Percentiles rank a stretch among this genome's conserved stretches.
These are phyloP conservation scores for Drosophila bipectinata DNA, from an alignment of 1,140 invertebrate genomes.

Conservation along the genomic window DNA sequence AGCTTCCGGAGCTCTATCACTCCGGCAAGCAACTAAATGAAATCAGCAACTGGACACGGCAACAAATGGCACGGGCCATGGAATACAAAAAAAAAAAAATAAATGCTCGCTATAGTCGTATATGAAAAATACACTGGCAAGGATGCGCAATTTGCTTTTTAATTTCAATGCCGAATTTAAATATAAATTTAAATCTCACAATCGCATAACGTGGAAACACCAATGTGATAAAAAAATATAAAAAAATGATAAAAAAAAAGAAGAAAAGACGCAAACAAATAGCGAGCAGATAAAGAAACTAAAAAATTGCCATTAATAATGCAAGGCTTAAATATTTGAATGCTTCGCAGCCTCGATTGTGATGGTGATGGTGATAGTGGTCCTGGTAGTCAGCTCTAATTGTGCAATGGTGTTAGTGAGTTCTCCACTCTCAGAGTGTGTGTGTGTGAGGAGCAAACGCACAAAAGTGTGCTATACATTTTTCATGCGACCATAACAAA, in stretches of 20 bases:
- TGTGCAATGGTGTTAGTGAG: conserved; percentile 39
- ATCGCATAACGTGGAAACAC: conserved; percentile 14
- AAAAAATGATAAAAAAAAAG: background rate
- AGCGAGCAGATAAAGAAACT: conserved; percentile 45
- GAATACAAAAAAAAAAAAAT: conserved; percentile 12
- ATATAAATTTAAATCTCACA: conserved; percentile 69
- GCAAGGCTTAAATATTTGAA: conserved; percentile 72
- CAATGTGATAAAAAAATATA: conserved; percentile 1
- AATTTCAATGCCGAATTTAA: conserved; percentile 73
- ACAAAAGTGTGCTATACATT: conserved; percentile 77
- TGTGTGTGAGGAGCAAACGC: conserved; percentile 42
- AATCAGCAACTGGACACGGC: conserved; percentile 64
- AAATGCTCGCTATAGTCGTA: background rate
- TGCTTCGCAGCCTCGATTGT: conserved; percentile 28
- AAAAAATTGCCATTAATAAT: conserved; percentile 63
- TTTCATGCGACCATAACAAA: conserved; percentile 66
- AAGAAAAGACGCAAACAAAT: conserved; percentile 21
- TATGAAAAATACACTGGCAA: background rate
- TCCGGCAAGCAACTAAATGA: conserved; percentile 73
- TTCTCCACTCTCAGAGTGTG: conserved; percentile 7
- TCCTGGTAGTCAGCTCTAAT: conserved; percentile 49
- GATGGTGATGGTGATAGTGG: conserved; percentile 48
- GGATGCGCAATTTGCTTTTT: conserved; percentile 69
- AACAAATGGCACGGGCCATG: conserved; percentile 24
- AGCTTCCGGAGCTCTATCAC: conserved; percentile 57